phyloP scores from a whole-genome alignment of 2,888 invertebrate species.

The Latheticus oryzae region DNA sequence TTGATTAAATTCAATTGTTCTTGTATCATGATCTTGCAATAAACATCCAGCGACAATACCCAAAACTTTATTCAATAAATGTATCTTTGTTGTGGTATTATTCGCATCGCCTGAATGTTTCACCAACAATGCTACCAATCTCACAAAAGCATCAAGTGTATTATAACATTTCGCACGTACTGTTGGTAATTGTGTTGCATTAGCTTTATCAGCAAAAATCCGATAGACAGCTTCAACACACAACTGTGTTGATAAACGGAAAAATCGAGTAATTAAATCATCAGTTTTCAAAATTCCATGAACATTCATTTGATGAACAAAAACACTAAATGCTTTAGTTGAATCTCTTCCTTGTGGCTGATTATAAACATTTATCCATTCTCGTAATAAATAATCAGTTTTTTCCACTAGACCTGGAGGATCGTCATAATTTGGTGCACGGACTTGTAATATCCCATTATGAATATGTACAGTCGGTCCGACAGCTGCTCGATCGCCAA shows the following conservation, averaged over 20 bases:
- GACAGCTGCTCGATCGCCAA: slow-evolving; percentile 81
- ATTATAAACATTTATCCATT: slow-evolving; percentile 95
- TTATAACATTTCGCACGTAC: slow-evolving; percentile 93
- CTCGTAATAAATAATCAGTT: slow-evolving; percentile 91
- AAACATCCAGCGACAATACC: slow-evolving; percentile 97
- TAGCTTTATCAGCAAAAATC: slow-evolving; percentile 78
- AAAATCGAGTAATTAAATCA: slow-evolving; percentile 96
- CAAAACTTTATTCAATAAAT: slow-evolving; percentile 86
- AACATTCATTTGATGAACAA: slow-evolving; percentile 96
- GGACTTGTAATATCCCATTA: slow-evolving; percentile 89
- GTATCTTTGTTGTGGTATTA: slow-evolving; percentile 96
- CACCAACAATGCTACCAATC: slow-evolving; percentile 93
- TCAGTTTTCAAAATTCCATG: slow-evolving; percentile 97
- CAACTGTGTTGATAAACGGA: slow-evolving; percentile 95
- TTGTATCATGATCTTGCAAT: slow-evolving; percentile 94
- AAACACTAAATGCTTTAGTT: slow-evolving; percentile 91
- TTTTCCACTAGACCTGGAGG: slow-evolving; percentile 95
- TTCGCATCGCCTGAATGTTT: slow-evolving; percentile 91
- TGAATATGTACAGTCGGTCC: slow-evolving; percentile 92
- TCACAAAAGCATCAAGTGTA: slow-evolving; percentile 94
- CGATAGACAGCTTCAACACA: slow-evolving; percentile 96
- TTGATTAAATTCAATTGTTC: slow-evolving; percentile 92
- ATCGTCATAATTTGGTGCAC: slow-evolving; percentile 90
- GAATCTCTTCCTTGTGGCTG: slow-evolving; percentile 84
- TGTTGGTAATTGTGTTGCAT: slow-evolving; percentile 69